These are phyloP conservation scores for Agrochola litura DNA, from an alignment of 2,888 invertebrate species.

Conservation along the genomic window DNA sequence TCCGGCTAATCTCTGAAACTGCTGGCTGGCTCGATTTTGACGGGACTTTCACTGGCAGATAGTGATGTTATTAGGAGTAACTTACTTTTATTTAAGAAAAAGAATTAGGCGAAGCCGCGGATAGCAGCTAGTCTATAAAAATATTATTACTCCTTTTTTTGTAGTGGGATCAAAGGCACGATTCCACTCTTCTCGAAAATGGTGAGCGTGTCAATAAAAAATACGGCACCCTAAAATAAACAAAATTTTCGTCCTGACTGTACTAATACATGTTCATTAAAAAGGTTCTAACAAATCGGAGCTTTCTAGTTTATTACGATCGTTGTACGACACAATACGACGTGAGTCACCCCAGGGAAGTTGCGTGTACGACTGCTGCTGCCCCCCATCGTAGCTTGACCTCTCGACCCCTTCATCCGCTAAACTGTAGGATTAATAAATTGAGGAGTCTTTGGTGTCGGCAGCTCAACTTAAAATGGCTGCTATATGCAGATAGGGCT, in stretches of 20 bases:
- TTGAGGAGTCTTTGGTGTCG: conserved; percentile 60
- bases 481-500: conserved; percentile 68
- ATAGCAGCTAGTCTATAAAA: no score
- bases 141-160: background rate
- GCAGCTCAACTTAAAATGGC: conserved; percentile 70
- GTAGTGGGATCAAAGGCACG: background rate
- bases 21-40: no score
- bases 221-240: background rate
- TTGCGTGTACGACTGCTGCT: conserved; percentile 79
- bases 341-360: conserved; percentile 76
- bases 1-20: no score
- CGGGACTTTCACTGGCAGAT: no score
- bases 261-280: conserved; percentile 52
- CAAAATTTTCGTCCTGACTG: conserved; percentile 13
- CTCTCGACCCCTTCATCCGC: conserved; percentile 68
- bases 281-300: conserved; percentile 62
- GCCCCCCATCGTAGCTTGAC: conserved; percentile 71
- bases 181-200: background rate
- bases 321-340: conserved; percentile 56
- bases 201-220: background rate
- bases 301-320: conserved; percentile 66
- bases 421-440: conserved; percentile 70
- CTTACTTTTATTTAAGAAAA: no score
- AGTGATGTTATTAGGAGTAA: no score
- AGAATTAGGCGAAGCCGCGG: no score